phyloP scores from a whole-genome alignment of 2,113 vertebrate genomes.

The Notarius quadriscutis region DNA sequence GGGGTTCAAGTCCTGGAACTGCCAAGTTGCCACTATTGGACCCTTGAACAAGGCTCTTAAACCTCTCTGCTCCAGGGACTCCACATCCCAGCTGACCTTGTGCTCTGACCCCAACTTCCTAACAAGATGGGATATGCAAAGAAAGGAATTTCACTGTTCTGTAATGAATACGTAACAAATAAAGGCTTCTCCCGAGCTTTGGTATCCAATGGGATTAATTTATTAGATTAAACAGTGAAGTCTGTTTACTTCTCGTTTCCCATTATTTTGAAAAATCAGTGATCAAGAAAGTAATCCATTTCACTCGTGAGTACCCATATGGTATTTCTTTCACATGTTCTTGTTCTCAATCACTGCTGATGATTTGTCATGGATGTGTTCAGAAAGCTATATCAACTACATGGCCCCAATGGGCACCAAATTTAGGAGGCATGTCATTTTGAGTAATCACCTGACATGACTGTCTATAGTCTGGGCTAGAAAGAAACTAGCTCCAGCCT shows the following conservation, averaged over 20 bases:
- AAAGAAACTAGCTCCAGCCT: not conserved
- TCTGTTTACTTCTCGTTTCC: not conserved
- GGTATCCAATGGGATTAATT: not conserved
- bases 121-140: too few relatives aligned
- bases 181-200: not conserved
- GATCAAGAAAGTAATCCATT: not conserved
- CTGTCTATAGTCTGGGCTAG: not conserved
- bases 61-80: too few relatives aligned
- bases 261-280: not conserved
- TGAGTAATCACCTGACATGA: not conserved
- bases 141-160: too few relatives aligned
- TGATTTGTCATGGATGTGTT: too few relatives aligned
- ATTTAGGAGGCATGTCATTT: not conserved
- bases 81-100: too few relatives aligned
- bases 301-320: not conserved
- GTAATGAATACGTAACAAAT: too few relatives aligned
- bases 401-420: not conserved
- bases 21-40: too few relatives aligned
- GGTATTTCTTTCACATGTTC: too few relatives aligned
- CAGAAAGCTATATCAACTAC: not conserved
- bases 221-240: not conserved
- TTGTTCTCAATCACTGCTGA: too few relatives aligned
- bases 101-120: too few relatives aligned
- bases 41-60: too few relatives aligned
- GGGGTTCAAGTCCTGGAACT: too few relatives aligned